These are phyloP conservation scores for Chironex yamaguchii DNA, from an alignment of 30 jellyfish, hydroid and myxozoan species.

Conservation along the genomic window DNA sequence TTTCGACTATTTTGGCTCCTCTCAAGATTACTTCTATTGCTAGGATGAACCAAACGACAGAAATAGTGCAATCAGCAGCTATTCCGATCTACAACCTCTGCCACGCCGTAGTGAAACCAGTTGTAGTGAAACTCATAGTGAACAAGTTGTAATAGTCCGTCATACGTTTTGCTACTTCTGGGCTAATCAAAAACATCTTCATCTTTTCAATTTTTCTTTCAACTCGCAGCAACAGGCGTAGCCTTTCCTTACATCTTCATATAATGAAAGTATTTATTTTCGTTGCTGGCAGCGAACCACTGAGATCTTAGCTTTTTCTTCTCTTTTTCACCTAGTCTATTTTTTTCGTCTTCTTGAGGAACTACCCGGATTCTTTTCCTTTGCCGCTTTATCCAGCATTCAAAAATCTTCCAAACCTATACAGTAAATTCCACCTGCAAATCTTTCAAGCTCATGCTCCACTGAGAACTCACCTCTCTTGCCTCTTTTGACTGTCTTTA, in stretches of 20 bases:
- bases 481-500: not conserved
- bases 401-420: not conserved
- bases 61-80: not conserved
- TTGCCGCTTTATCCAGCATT: not conserved
- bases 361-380: not conserved
- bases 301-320: not conserved
- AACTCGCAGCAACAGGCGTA: not conserved
- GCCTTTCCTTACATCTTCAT: not conserved
- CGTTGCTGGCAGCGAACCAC: not conserved
- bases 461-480: not conserved
- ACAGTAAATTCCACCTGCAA: constrained; percentile 6
- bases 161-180: no score
- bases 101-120: no score
- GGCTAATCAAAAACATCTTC: not conserved
- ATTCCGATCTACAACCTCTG: not conserved
- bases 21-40: not conserved
- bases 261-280: not conserved
- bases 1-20: not conserved
- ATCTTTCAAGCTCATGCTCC: not conserved
- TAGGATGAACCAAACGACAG: not conserved
- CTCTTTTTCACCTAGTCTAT: not conserved
- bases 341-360: not conserved
- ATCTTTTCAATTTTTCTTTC: not conserved
- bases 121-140: no score
- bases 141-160: no score